A percentile compares a stretch with the other conserved stretches of the same genome.
Evolutionary conservation across 2,888 invertebrate species (phyloP).

Genomic region (Globia sparganii): DNA sequence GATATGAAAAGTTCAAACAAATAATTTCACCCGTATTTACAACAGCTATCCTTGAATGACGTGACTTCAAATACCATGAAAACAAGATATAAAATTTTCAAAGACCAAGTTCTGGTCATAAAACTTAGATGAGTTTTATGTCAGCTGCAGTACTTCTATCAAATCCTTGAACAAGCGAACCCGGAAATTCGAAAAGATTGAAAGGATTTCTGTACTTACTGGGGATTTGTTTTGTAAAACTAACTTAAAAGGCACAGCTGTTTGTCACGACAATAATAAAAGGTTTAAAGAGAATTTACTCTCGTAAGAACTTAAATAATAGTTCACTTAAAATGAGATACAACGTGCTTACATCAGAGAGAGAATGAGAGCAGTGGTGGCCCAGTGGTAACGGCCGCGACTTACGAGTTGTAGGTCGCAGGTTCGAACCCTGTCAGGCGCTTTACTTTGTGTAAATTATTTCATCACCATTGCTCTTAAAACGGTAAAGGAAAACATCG

Average conservation of each 20-base stretch:
- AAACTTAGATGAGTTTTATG: constrained; percentile 14
- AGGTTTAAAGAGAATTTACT: too few species aligned
- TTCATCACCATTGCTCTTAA: too few species aligned
- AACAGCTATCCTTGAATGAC: too few species aligned
- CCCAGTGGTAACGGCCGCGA: too few species aligned
- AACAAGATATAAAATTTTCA: neutral
- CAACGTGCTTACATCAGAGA: too few species aligned
- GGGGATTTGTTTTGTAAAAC: neutral
- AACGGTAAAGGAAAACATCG: too few species aligned
- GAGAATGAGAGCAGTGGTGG: too few species aligned
- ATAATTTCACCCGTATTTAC: neutral
- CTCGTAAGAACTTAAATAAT: too few species aligned
- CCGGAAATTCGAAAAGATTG: neutral
- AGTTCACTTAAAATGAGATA: too few species aligned
- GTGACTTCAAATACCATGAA: neutral
- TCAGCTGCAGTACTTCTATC: neutral
- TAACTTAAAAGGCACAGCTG: neutral
- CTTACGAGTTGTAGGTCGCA: too few species aligned
- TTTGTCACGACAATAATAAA: neutral
- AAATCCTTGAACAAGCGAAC: constrained; percentile 7
- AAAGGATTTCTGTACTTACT: neutral
- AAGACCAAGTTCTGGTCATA: constrained; percentile 4
- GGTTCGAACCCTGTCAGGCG: too few species aligned
- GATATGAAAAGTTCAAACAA: neutral
- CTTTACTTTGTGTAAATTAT: too few species aligned